phyloP scores from a whole-genome alignment of 2,888 invertebrate genomes.

The Drosophila mulleri region DNA sequence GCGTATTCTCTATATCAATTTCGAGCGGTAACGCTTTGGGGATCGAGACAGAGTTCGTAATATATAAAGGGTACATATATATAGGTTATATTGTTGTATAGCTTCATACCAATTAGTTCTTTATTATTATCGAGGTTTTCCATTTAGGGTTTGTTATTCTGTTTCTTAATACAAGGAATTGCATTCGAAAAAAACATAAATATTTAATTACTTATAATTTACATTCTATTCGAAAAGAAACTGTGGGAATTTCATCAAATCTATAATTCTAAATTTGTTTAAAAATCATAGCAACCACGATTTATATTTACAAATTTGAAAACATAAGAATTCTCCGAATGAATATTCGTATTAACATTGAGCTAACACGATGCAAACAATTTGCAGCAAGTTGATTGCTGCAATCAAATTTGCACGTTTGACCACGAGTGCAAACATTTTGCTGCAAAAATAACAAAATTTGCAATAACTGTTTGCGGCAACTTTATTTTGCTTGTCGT shows the following conservation, averaged over 20 bases:
- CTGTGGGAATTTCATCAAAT: background rate
- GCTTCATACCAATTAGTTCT: conserved; percentile 21
- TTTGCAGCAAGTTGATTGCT: too few relatives aligned
- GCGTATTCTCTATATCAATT: conserved; percentile 45
- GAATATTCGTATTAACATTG: too few relatives aligned
- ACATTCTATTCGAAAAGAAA: background rate
- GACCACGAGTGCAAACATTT: too few relatives aligned
- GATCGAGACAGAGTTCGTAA: background rate
- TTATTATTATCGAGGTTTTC: background rate
- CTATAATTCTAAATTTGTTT: background rate
- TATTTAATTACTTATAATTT: background rate
- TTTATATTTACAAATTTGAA: background rate
- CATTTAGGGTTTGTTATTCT: conserved; percentile 20
- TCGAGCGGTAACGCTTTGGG: conserved; percentile 25
- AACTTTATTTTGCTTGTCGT: too few relatives aligned
- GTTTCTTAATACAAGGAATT: background rate
- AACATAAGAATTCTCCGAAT: too few relatives aligned
- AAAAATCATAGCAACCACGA: conserved; percentile 34
- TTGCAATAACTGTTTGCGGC: too few relatives aligned
- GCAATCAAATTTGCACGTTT: too few relatives aligned
- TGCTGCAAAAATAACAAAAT: too few relatives aligned
- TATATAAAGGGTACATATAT: background rate
- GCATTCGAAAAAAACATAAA: background rate
- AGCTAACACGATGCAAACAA: too few relatives aligned
- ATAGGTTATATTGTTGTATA: too few relatives aligned